A percentile compares a stretch with the other conserved stretches of the same genome.
Conservation (phyloP, 2,797 vertebrate genomes). For the Acanthopagrus latus region DNA sequence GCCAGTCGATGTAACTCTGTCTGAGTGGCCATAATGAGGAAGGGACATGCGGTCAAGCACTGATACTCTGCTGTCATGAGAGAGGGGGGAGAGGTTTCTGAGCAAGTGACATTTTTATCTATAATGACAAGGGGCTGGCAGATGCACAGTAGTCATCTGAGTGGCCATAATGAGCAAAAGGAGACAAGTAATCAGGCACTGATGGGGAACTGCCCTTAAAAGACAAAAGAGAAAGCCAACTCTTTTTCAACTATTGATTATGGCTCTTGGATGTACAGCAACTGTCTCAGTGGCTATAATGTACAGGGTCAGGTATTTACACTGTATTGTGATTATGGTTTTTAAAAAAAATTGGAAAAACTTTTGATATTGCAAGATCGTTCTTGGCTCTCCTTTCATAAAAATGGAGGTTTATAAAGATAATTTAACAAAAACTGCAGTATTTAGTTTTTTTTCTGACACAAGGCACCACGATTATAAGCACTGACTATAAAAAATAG, state of each 20-base stretch:
- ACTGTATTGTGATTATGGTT: not conserved
- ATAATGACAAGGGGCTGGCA: conserved; percentile 62
- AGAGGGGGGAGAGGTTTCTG: conserved; percentile 32
- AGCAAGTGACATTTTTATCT: conserved; percentile 62
- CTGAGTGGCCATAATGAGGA: conserved; percentile 68
- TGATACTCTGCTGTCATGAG: conserved; percentile 55
- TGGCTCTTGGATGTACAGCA: conserved; percentile 21
- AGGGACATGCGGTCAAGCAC: conserved; percentile 48
- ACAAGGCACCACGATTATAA: not conserved
- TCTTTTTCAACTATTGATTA: conserved; percentile 43
- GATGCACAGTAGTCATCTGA: conserved; percentile 54
- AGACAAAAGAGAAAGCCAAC: conserved; percentile 37
- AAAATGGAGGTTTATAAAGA: not conserved
- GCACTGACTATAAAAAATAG: too few species aligned
- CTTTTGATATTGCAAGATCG: conserved; percentile 1
- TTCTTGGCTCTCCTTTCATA: not conserved
- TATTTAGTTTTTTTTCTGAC: not conserved
- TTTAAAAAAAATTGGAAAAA: not conserved
- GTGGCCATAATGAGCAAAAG: conserved; percentile 53
- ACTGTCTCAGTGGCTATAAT: not conserved
- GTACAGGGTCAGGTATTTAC: not conserved
- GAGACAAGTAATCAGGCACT: conserved; percentile 42
- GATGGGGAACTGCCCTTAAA: conserved; percentile 21
- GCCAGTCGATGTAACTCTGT: conserved; percentile 64
- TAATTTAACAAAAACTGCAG: not conserved